These are phyloP conservation scores for Garra rufa DNA, from an alignment of 2,113 vertebrate genomes.

Conservation along the genomic window DNA sequence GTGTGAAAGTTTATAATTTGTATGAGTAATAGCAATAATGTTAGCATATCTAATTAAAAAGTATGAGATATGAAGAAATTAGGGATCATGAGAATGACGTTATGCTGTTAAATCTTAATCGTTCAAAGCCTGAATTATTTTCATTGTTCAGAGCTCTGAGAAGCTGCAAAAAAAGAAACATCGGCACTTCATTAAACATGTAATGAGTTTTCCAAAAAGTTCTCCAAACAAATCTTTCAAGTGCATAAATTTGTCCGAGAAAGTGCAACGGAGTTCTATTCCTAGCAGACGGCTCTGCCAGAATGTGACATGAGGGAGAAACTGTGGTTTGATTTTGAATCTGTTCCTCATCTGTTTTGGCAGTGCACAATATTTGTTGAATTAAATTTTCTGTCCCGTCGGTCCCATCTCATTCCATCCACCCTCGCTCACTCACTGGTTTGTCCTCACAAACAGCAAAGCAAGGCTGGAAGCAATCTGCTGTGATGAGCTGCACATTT, in stretches of 20 bases:
- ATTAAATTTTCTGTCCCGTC: conserved; percentile 32
- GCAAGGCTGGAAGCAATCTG: conserved; percentile 56
- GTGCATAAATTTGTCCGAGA: conserved; percentile 26
- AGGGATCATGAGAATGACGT: background rate
- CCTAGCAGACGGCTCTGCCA: background rate
- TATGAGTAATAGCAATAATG: background rate
- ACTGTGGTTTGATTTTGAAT: conserved; percentile 32
- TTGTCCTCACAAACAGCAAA: background rate
- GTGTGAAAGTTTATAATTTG: background rate
- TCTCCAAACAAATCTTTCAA: conserved; percentile 40
- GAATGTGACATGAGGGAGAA: background rate
- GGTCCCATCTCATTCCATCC: conserved; percentile 21
- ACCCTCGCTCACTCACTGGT: conserved; percentile 18
- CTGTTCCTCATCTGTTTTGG: conserved; percentile 56
- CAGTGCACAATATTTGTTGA: conserved; percentile 18
- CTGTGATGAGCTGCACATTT: conserved; percentile 50
- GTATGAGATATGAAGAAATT: background rate
- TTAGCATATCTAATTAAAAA: background rate
- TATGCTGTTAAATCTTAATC: conserved; percentile 6
- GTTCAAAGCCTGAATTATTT: background rate
- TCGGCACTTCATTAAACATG: background rate
- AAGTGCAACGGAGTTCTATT: conserved; percentile 29
- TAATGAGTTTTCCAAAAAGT: background rate
- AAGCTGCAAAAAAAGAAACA: background rate
- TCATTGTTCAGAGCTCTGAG: background rate